phyloP scores from a whole-genome alignment of 1,140 invertebrate species.

The Stegodyphus mimosarum region DNA sequence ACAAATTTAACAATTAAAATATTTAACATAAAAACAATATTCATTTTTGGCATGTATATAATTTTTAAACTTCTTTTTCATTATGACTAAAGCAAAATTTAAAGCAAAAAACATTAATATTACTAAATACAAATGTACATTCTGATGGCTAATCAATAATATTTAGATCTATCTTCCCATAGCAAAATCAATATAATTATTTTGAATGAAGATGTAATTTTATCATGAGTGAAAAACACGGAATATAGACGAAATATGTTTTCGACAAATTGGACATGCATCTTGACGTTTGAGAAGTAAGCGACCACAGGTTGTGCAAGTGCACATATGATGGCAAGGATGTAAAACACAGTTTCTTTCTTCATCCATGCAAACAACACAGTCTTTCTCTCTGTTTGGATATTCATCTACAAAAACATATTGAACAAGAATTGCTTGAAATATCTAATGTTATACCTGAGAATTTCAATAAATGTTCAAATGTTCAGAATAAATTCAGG shows the following conservation, averaged over 20 bases:
- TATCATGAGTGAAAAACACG: slow-evolving; percentile 63
- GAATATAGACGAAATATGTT: slow-evolving; percentile 67
- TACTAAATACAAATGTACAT: too few relatives aligned
- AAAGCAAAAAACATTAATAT: too few relatives aligned
- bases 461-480: neutral
- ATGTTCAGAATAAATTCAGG: neutral
- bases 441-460: neutral
- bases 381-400: slow-evolving; percentile 67
- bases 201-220: neutral
- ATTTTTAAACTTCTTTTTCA: too few relatives aligned
- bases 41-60: too few relatives aligned
- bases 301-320: slow-evolving; percentile 69
- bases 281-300: slow-evolving; percentile 69
- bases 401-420: slow-evolving; percentile 11
- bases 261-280: slow-evolving; percentile 71
- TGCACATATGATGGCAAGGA: slow-evolving; percentile 72
- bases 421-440: too few relatives aligned
- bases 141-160: too few relatives aligned
- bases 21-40: too few relatives aligned
- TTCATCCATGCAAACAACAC: slow-evolving; percentile 72
- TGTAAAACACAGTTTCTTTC: slow-evolving; percentile 69
- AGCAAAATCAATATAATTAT: too few relatives aligned
- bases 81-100: neutral
- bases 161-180: too few relatives aligned
- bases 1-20: too few relatives aligned